Evolutionary conservation across 2,797 vertebrate genomes (phyloP).

Genomic region (Denticeps clupeoides): DNA sequence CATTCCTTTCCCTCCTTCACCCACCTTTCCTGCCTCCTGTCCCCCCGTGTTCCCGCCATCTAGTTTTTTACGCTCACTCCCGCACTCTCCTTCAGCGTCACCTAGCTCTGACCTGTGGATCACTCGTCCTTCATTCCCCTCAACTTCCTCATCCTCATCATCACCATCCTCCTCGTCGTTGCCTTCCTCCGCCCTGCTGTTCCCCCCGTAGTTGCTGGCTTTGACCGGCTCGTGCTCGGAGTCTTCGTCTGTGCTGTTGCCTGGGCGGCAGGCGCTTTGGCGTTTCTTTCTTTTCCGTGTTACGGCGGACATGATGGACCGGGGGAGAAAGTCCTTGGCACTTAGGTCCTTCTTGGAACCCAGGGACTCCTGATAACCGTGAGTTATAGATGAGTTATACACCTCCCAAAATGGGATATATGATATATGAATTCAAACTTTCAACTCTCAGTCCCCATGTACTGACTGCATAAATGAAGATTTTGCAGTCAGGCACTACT

Average conservation of each 20-base stretch:
- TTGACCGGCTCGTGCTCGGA: slow-evolving; percentile 67
- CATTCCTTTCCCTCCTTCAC: not conserved
- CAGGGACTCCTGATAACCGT: slow-evolving; percentile 59
- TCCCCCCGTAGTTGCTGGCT: slow-evolving; percentile 43
- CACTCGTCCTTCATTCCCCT: not conserved
- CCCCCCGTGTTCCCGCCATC: not conserved
- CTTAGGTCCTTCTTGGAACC: slow-evolving; percentile 68
- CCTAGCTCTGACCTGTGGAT: not conserved
- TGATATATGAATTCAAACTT: too few species aligned
- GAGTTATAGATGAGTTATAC: not conserved
- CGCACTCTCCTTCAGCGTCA: slow-evolving; percentile 4
- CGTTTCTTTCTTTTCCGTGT: slow-evolving; percentile 84
- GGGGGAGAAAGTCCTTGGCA: slow-evolving; percentile 71
- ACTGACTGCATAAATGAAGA: too few species aligned
- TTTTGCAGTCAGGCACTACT: too few species aligned
- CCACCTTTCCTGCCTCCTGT: slow-evolving; percentile 3
- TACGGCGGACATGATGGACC: slow-evolving; percentile 77
- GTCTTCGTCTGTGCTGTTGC: slow-evolving; percentile 78
- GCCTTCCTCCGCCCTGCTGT: slow-evolving; percentile 8
- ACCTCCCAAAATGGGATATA: not conserved
- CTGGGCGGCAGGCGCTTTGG: slow-evolving; percentile 55
- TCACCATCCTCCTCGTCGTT: slow-evolving; percentile 13
- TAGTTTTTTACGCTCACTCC: slow-evolving; percentile 3
- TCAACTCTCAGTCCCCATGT: too few species aligned
- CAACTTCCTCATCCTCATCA: slow-evolving; percentile 9